These are phyloP conservation scores for Athalia cordata DNA, from an alignment of 2,888 invertebrate genomes.

Conservation along the genomic window DNA sequence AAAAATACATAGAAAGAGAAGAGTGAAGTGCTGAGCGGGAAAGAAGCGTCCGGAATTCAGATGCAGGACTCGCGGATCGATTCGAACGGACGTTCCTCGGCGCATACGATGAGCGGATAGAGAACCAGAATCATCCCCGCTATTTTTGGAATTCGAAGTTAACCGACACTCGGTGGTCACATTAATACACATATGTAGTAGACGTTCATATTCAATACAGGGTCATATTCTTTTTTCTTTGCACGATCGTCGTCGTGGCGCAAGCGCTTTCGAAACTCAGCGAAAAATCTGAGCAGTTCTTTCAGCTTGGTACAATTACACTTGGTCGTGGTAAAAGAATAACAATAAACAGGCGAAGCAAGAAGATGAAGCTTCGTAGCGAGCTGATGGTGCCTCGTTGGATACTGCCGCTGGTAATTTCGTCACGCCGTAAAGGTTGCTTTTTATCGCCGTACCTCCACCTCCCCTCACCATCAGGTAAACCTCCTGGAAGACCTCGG, in stretches of 20 bases:
- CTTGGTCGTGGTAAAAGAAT: constrained; percentile 40
- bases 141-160: neutral
- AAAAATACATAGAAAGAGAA: constrained; percentile 36
- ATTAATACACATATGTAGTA: too few species aligned
- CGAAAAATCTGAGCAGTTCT: neutral
- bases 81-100: neutral
- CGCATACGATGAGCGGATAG: neutral
- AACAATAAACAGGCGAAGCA: constrained; percentile 33
- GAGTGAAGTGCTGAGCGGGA: neutral
- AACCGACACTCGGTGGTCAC: too few species aligned
- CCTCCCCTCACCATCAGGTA: neutral
- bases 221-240: neutral
- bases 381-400: constrained; percentile 52
- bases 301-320: constrained; percentile 19
- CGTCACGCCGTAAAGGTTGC: constrained; percentile 69
- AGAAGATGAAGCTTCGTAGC: constrained; percentile 26
- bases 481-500: constrained; percentile 1
- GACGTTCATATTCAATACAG: too few species aligned
- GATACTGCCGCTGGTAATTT: constrained; percentile 65
- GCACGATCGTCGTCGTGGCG: neutral
- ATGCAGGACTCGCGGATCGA: constrained; percentile 9
- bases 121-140: neutral
- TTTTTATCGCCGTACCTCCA: constrained; percentile 63
- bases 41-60: neutral
- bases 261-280: neutral